Evolutionary conservation across 2,113 vertebrate genomes (phyloP).

Genomic region (Stegostoma tigrinum): DNA sequence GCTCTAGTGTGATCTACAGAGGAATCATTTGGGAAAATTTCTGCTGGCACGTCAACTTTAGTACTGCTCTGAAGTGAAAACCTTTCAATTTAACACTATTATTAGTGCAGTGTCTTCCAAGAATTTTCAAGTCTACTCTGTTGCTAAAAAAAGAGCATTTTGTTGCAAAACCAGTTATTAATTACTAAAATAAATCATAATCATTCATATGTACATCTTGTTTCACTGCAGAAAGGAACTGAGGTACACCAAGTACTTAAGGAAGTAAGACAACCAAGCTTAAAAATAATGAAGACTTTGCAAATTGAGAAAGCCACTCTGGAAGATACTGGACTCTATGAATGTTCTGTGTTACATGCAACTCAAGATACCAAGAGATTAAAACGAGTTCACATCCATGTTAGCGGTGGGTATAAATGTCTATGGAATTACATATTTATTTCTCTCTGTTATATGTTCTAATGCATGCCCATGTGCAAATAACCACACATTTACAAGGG

Average conservation of each 20-base stretch:
- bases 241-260: not conserved
- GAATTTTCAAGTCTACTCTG: not conserved
- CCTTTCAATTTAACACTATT: not conserved
- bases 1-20: not conserved
- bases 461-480: not conserved
- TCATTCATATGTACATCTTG: not conserved
- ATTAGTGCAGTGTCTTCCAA: not conserved
- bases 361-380: constrained; percentile 71
- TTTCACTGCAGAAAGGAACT: not conserved
- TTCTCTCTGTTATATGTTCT: not conserved
- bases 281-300: constrained; percentile 54
- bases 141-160: not conserved
- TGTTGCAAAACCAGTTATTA: not conserved
- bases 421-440: not conserved
- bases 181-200: not conserved
- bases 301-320: constrained; percentile 72
- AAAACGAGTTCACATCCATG: constrained; percentile 70
- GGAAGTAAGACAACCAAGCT: not conserved
- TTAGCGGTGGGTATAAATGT: constrained; percentile 68
- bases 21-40: not conserved
- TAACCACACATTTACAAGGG: not conserved
- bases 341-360: constrained; percentile 78
- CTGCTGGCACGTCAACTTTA: not conserved
- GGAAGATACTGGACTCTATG: constrained; percentile 87
- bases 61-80: not conserved